Base-by-base conservation (phyloP, 1,140 invertebrate genomes). In the Temnothorax longispinosus region DNA sequence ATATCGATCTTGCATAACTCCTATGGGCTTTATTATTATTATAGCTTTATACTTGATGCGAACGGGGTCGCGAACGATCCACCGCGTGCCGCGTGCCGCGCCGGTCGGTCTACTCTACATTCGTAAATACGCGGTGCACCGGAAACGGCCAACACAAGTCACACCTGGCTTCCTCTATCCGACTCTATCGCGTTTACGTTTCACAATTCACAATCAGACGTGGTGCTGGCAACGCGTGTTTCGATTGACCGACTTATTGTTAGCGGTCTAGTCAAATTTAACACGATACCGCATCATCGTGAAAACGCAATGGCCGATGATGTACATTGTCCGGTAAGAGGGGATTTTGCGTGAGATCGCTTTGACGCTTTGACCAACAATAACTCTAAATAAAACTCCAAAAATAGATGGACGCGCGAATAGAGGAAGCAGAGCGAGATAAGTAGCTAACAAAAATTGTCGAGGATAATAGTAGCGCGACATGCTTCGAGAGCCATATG, bases 101-200 rank as follows among this genome's bases (percentile, higher is more conserved):
- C 27, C 27, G 27, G 27, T 27, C 44, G 65, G 71, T 88, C 89
- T 85, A 93, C 78, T 92, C 91, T 85, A 75, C 52, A 85, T 89
- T 72, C 62, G 72, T 64, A 80, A 88, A 85, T 32, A 80, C 56
- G 1, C 56, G 13, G 38, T 50, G 78, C 18, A 56, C 74, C 87
- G 91, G 90, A 92, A 92, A 89, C 85, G 76, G 47, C 77, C 76
- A 64, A 65, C 64, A 72, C 77, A 77, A 86, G 88, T 93, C 78
- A 88, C 92, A 93, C 90, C 92, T 93, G 92, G 91, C 85, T 92
- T 90, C 85, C 78, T 64, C 44, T 67, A 27, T 27, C 27, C 27
- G 27, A 27, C 1, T 27, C 27, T 27, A 41, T 38, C 50, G 60
- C 32, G 35, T 90, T 21, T 27, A 88, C 80, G 74, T 87, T 74